Conservation (phyloP, 2,797 vertebrate species). For the Pipistrellus pipistrellus region DNA sequence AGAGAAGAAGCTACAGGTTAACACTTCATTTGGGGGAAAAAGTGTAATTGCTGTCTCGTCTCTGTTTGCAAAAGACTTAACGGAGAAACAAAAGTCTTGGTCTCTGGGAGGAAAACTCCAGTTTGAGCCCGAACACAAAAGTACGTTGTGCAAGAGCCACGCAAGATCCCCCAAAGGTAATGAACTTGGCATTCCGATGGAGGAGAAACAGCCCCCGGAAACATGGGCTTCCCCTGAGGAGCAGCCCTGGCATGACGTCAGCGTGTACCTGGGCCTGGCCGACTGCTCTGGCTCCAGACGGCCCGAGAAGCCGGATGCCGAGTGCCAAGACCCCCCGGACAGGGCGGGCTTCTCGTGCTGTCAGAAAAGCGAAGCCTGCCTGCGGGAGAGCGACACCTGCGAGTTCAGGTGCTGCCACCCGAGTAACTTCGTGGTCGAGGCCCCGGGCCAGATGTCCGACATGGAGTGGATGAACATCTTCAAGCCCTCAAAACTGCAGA, state of each 20-base stretch:
- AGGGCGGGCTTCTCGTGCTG: background rate
- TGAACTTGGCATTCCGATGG: constrained; percentile 31
- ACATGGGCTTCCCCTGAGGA: background rate
- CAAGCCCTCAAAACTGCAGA: constrained; percentile 75
- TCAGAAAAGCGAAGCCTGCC: background rate
- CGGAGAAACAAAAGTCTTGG: constrained; percentile 76
- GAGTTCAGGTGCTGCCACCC: constrained; percentile 66
- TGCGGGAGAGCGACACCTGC: background rate
- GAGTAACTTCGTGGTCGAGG: background rate
- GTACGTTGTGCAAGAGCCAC: constrained; percentile 36
- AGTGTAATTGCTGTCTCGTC: constrained; percentile 20
- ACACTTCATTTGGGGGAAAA: constrained; percentile 65
- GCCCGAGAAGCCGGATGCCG: background rate
- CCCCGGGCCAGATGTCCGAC: constrained; percentile 67
- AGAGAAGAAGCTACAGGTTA: constrained; percentile 78
- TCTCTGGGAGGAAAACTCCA: constrained; percentile 77
- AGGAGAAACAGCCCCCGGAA: background rate
- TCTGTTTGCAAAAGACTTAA: constrained; percentile 76
- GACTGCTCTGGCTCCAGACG: background rate
- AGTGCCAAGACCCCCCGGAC: constrained; percentile 19
- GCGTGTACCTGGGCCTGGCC: constrained; percentile 58
- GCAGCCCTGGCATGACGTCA: constrained; percentile 62
- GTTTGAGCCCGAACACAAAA: constrained; percentile 75
- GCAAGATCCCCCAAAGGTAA: constrained; percentile 40
- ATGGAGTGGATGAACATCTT: constrained; percentile 86